Conservation (phyloP, 2,113 vertebrate genomes). For the Xenus cinereus region DNA sequence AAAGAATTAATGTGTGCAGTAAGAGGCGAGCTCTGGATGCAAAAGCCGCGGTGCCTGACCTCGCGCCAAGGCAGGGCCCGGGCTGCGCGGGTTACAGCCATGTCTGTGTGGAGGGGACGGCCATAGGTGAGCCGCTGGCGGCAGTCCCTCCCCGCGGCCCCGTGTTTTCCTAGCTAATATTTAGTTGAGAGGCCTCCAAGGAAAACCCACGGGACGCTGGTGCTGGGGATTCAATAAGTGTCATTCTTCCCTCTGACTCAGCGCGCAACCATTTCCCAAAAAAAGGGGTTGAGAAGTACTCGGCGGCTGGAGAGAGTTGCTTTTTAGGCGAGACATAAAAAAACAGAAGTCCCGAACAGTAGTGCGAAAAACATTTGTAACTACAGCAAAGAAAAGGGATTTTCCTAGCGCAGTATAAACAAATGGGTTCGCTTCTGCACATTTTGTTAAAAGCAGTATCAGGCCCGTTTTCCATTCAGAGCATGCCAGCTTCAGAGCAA, state of each 20-base stretch:
- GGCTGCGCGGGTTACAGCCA: neutral
- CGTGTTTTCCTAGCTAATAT: conserved; percentile 57
- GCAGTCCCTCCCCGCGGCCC: neutral
- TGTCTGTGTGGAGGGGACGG: neutral
- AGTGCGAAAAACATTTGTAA: conserved; percentile 56
- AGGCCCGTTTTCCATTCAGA: conserved; percentile 24
- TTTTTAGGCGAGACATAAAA: conserved; percentile 34
- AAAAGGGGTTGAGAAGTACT: conserved; percentile 31
- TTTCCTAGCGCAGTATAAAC: conserved; percentile 38
- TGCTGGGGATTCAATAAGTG: conserved; percentile 45
- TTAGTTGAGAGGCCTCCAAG: conserved; percentile 44
- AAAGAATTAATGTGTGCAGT: neutral
- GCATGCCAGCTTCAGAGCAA: conserved; percentile 4
- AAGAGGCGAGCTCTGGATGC: neutral
- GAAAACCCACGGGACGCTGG: conserved; percentile 28
- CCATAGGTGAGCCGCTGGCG: neutral
- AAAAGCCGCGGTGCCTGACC: neutral
- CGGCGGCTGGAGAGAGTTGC: neutral
- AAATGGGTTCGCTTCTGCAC: conserved; percentile 17
- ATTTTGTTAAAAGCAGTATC: conserved; percentile 11
- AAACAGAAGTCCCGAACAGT: conserved; percentile 49
- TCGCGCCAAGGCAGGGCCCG: neutral
- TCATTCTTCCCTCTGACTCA: conserved; percentile 66
- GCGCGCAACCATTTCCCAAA: conserved; percentile 17
- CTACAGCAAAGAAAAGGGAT: conserved; percentile 52